Evolutionary conservation across 2,113 vertebrate genomes (phyloP), one percentile per base, ranked within the genome.

Genomic region (Tretioscincus oriximinensis): DNA sequence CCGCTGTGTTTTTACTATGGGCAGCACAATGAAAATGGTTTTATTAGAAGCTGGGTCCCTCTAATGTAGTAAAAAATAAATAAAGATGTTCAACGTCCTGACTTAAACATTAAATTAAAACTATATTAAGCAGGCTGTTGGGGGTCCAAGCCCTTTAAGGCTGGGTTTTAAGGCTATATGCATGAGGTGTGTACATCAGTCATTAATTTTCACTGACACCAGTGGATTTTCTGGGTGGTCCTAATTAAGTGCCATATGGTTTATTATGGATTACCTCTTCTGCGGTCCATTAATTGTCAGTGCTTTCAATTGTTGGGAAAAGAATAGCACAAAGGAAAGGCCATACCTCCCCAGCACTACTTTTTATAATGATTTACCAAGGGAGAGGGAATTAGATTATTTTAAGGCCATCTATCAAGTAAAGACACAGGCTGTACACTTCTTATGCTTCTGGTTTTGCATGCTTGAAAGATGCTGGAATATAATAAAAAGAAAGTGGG

Each of bases 281-380:
- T 67, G 1, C 20, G 74, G 61, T 5, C 24, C 22, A 24, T 77
- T 66, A 49, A 66, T 49, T 77, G 61, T 49, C 11, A 18, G 35
- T 28, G 18, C 29, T 41, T 67, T 16, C 28, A 2, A 20, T 4
- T 68, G 51, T 58, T 29, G 16, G 18, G 10, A 26, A 14, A 76
- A 77, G 82, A 67, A 11, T 2, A 9, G 2, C 7, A 0, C 9
- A 0, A 0, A n/a, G 16, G 18, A 58, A 18, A 26, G 0, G 63
- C 2, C 54, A 58, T 58, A 4, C 18, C 18, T 18, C 18, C 11
- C 28, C 11, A 49, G n/a, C 66, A 35, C 28, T 14, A 73, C 12
- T 31, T 24, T 76, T 60, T 71, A 2, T 28, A 72, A 63, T 29
- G 54, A 45, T 75, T 64, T 72, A 54, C 5, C 80, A 0, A 0